phyloP scores from a whole-genome alignment of 2,888 invertebrate species.

The Synanthedon formicaeformis region DNA sequence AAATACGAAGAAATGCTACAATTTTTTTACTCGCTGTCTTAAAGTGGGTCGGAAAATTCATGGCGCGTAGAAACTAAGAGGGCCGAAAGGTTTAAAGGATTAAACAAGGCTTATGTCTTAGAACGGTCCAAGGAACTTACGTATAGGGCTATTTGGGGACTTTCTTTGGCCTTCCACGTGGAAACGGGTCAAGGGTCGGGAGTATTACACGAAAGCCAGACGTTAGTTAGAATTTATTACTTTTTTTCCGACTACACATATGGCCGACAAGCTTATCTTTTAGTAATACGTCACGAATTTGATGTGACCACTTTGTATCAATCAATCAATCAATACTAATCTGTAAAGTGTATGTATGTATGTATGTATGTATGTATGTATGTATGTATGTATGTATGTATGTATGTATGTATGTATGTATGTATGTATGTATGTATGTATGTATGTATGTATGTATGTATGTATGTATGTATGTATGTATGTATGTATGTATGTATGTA shows the following conservation, averaged over 20 bases:
- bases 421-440: too few relatives aligned
- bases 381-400: too few relatives aligned
- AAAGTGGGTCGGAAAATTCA: not conserved
- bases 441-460: too few relatives aligned
- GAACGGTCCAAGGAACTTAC: not conserved
- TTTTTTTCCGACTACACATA: not conserved
- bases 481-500: too few relatives aligned
- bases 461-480: too few relatives aligned
- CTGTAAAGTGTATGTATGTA: too few relatives aligned
- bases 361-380: too few relatives aligned
- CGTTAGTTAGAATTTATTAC: not conserved
- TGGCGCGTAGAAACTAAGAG: slow-evolving; percentile 5
- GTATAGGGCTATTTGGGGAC: not conserved
- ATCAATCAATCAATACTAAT: too few relatives aligned
- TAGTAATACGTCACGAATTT: too few relatives aligned
- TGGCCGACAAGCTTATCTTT: too few relatives aligned
- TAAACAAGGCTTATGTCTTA: slow-evolving; percentile 15
- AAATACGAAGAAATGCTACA: not conserved
- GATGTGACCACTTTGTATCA: too few relatives aligned
- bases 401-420: too few relatives aligned
- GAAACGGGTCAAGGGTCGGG: not conserved
- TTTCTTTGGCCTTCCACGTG: not conserved
- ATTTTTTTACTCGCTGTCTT: not conserved
- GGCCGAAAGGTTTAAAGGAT: slow-evolving; percentile 16
- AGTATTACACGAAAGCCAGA: not conserved